Percentiles rank a stretch among this genome's conserved stretches.
These are phyloP conservation scores for Epirrhoe alternata DNA, from an alignment of 2,888 invertebrate species.

Conservation along the genomic window DNA sequence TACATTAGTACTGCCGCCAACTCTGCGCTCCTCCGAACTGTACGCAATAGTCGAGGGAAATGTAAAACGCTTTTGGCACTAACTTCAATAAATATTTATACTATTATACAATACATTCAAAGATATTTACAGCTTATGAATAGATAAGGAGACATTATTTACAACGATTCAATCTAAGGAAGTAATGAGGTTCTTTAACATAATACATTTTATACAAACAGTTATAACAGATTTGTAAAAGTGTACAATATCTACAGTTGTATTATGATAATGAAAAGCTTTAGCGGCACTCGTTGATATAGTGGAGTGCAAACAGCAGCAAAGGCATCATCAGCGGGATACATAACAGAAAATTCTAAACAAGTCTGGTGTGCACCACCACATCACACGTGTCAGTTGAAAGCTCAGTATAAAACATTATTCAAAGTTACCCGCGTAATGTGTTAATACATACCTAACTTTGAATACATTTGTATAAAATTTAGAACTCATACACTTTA, in stretches of 20 bases:
- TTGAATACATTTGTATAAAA: constrained; percentile 19
- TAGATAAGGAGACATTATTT: constrained; percentile 58
- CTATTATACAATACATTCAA: constrained; percentile 75
- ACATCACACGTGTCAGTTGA: neutral
- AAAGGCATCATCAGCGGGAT: constrained; percentile 41
- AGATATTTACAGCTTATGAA: constrained; percentile 78
- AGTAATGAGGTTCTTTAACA: constrained; percentile 59
- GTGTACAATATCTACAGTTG: constrained; percentile 64
- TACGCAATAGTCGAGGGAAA: constrained; percentile 64
- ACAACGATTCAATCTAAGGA: constrained; percentile 56
- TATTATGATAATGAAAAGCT: constrained; percentile 27
- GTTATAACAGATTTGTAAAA: constrained; percentile 52
- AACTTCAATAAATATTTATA: constrained; percentile 78
- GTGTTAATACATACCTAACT: neutral
- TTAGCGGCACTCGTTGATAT: constrained; percentile 38
- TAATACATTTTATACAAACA: constrained; percentile 62
- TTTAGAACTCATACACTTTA: constrained; percentile 34
- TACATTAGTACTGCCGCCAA: constrained; percentile 41
- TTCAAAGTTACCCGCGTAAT: neutral
- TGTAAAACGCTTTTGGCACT: constrained; percentile 83
- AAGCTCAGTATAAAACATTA: neutral
- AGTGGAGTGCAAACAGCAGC: constrained; percentile 39
- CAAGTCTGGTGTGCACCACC: neutral
- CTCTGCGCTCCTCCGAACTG: constrained; percentile 54
- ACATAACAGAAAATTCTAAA: constrained; percentile 33